A percentile compares a stretch with the other conserved stretches of the same genome.
phyloP scores from a whole-genome alignment of 2,113 vertebrate genomes.

The Penelope pileata region DNA sequence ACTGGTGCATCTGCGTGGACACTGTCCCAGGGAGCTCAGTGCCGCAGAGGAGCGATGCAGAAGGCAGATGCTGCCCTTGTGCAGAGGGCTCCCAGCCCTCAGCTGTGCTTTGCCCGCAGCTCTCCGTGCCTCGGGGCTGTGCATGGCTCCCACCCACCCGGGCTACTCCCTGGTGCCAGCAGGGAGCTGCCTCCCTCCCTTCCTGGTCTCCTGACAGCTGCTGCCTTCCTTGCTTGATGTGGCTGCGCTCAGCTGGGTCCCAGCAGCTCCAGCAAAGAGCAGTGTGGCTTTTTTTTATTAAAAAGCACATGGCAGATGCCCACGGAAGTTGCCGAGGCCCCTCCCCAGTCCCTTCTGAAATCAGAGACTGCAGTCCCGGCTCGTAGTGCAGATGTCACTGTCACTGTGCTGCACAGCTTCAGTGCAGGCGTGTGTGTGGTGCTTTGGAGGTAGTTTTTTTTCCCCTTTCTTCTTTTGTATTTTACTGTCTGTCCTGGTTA shows the following conservation, averaged over 20 bases:
- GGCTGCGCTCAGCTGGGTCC: not conserved
- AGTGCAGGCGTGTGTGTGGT: not conserved
- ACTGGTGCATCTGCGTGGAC: too few relatives aligned
- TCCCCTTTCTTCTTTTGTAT: not conserved
- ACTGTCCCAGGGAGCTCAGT: not conserved
- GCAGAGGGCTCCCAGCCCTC: not conserved
- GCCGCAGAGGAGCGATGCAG: not conserved
- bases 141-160: not conserved
- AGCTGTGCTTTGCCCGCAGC: too few relatives aligned
- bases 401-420: not conserved
- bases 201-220: too few relatives aligned
- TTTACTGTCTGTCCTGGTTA: not conserved
- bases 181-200: not conserved
- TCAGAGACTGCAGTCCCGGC: not conserved
- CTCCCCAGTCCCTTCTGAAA: not conserved
- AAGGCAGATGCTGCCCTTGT: rapidly evolving
- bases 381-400: not conserved
- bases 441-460: not conserved
- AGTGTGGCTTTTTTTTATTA: not conserved
- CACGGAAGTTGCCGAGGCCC: not conserved
- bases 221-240: not conserved
- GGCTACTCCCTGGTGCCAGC: rapidly evolving
- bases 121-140: not conserved
- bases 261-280: not conserved
- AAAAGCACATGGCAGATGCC: not conserved